Conservation (phyloP, 2,888 invertebrate species). For the Agrotis puta region DNA sequence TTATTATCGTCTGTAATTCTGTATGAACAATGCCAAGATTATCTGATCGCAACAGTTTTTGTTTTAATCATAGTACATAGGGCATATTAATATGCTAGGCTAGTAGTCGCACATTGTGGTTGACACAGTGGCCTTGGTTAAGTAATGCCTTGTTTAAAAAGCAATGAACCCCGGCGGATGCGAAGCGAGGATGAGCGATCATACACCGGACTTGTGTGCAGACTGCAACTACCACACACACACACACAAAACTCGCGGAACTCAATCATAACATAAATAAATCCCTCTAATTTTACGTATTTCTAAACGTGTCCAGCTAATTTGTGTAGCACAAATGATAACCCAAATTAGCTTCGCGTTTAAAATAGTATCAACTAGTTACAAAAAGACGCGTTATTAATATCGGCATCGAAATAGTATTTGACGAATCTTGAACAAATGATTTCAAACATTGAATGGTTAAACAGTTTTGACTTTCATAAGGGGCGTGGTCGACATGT, state of each 20-base stretch:
- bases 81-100: slow-evolving; percentile 85
- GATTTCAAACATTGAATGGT: slow-evolving; percentile 34
- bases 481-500: slow-evolving; percentile 31
- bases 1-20: slow-evolving; percentile 83
- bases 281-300: slow-evolving; percentile 34
- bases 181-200: slow-evolving; percentile 53
- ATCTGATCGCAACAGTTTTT: slow-evolving; percentile 76
- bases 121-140: slow-evolving; percentile 86
- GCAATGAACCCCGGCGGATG: slow-evolving; percentile 79
- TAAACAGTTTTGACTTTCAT: slow-evolving; percentile 4
- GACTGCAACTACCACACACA: slow-evolving; percentile 61
- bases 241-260: slow-evolving; percentile 11
- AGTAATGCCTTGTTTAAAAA: slow-evolving; percentile 84
- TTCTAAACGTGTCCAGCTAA: slow-evolving; percentile 60
- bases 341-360: slow-evolving; percentile 57
- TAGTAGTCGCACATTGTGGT: slow-evolving; percentile 86
- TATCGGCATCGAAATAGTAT: slow-evolving; percentile 49
- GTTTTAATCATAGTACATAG: slow-evolving; percentile 79
- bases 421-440: slow-evolving; percentile 53
- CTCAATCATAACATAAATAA: slow-evolving; percentile 6
- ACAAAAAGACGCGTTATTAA: slow-evolving; percentile 41
- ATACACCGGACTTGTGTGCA: slow-evolving; percentile 61
- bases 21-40: slow-evolving; percentile 79
- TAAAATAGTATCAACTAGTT: slow-evolving; percentile 50
- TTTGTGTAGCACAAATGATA: slow-evolving; percentile 50